These are phyloP conservation scores for Fregetta grallaria DNA, from an alignment of 2,113 vertebrate genomes.

Conservation along the genomic window DNA sequence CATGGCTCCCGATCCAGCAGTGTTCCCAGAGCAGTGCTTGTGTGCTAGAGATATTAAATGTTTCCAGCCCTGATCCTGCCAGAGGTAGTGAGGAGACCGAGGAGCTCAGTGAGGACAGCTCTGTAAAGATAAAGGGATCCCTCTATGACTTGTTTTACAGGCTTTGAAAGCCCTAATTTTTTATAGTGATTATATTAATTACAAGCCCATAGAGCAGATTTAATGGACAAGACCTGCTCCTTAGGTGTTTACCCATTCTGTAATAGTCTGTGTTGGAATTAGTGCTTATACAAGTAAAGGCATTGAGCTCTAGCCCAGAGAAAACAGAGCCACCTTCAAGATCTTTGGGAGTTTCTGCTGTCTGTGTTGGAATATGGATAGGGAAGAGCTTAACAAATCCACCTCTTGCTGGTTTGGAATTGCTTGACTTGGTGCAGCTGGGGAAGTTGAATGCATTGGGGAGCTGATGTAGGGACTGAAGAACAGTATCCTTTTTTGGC, in stretches of 20 bases:
- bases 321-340: background rate
- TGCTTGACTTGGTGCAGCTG: fast-evolving
- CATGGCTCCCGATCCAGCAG: background rate
- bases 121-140: background rate
- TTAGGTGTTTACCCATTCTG: background rate
- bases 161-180: background rate
- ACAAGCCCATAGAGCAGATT: background rate
- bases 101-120: background rate
- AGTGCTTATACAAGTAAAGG: background rate
- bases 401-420: background rate
- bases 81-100: background rate
- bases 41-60: background rate
- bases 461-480: background rate
- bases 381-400: background rate
- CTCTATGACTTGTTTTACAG: slow-evolving; percentile 9
- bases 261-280: background rate
- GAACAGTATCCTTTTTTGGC: background rate
- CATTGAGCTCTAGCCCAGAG: background rate
- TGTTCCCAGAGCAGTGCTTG: background rate
- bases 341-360: background rate
- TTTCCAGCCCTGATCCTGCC: background rate
- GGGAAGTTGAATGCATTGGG: background rate
- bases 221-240: background rate
- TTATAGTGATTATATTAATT: background rate
- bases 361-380: background rate